Evolutionary conservation across 2,888 invertebrate species (phyloP), one percentile per base, ranked within the genome.

Genomic region (Lepidonotus clava): DNA sequence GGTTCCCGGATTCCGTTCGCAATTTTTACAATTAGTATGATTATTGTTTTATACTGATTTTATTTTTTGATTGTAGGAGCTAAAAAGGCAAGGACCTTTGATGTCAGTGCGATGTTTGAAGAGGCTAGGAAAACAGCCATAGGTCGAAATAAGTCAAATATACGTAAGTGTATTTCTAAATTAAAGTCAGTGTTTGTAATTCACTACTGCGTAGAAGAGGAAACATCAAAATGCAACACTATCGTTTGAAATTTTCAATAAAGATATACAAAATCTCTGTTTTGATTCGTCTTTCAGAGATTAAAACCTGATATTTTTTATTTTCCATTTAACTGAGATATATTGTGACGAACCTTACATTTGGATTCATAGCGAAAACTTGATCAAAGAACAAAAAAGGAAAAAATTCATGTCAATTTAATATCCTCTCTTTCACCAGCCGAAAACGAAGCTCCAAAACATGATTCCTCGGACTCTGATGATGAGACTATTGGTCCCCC

Each of bases 21-120:
- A 46, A 46, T 46, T 46, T 11, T 11, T 46, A 18, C 46, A 46
- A 11, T 8, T 11, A 28, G 1, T 24, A 76, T 77, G 28, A 21
- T 4, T n/a, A 14, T 77, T 6, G 40, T 11, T 40, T 14, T 24
- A 24, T 21, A 51, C 21, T 41, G 4, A 6, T 40, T 41, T n/a
- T 21, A 41, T 34, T 53, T 38, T 41, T 85, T 76, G 21, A 66
- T 67, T 86, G 28, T 51, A 89, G 88, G 86, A 21, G 90, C 89
- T 0, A 97, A 97, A 90, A 98, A 97, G 92, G 97, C 98, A 0
- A 96, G 97, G 93, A 96, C 96, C 21, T 97, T 98, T 92, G 96
- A 98, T 92, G 96, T 98, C 8, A 96, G 96, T 91, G 95, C 95
- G 90, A 95, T 96, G 95, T 95, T 96, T 92, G 95, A 95, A 87